Evolutionary conservation across 2,888 invertebrate species (phyloP), one percentile per base, ranked within the genome.

Genomic region (Pachliopta kotzebuea): DNA sequence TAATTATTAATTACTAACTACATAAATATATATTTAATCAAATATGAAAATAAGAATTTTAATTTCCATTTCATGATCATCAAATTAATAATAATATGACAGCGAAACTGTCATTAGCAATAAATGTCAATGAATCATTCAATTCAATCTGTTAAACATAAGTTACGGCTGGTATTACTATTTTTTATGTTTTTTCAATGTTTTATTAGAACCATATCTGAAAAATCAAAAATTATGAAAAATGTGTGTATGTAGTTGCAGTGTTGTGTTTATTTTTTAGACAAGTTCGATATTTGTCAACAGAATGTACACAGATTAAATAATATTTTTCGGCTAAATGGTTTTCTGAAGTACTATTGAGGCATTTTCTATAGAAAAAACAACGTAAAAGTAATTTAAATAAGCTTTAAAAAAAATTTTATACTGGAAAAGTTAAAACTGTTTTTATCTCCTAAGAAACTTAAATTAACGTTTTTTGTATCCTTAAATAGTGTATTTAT

Each of bases 51-150:
- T 81, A 72, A 72, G 69, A 76, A 69, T 70, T 80, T 70, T 78
- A 84, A 81, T 84, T 86, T 83, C 84, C 88, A 86, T 88, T 83
- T 84, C 88, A 86, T 88, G 80, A 78, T 86, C 83, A 85, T 87
- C 80, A 82, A 81, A 79, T 75, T 72, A 71, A 76, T 63, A 49
- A 55, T 63, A 73, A 57, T 57, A 45, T 57, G 57, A 57, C 57
- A 57, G 56, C 31, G 69, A 69, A 68, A 63, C 79, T 81, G 78
- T 82, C 81, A 68, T 60, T 67, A 57, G 26, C 60, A 45, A 53
- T 56, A 52, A 45, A 58, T 75, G 70, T 71, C 71, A 75, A 68
- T 67, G 69, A 54, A 61, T 67, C 66, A 68, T 64, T 60, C 68
- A 68, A 63, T 63, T 55, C 23, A 20, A 42, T 56, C 57, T 59